phyloP scores from a whole-genome alignment of 1,140 invertebrate genomes.

The Galleria mellonella region DNA sequence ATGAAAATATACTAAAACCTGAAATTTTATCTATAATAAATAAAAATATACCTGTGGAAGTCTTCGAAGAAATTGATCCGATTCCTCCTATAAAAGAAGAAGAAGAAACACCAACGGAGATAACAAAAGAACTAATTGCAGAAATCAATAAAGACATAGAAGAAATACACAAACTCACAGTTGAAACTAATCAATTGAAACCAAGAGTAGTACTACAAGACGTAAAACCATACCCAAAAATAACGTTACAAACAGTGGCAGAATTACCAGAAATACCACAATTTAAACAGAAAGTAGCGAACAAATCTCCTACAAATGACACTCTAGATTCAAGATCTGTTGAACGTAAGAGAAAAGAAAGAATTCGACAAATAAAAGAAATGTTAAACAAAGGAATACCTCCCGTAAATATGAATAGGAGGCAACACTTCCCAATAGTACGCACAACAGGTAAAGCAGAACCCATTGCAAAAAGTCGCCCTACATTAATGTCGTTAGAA shows the following conservation, averaged over 20 bases:
- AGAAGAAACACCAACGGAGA: conserved; percentile 50
- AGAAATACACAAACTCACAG: conserved; percentile 70
- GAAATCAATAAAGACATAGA: conserved; percentile 73
- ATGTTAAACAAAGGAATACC: conserved; percentile 74
- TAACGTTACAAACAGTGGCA: conserved; percentile 76
- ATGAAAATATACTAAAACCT: conserved; percentile 40
- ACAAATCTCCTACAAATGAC: conserved; percentile 47
- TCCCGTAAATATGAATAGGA: conserved; percentile 64
- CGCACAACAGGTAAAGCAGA: conserved; percentile 74
- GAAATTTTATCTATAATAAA: conserved; percentile 36
- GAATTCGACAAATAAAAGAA: conserved; percentile 81
- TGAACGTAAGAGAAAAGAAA: conserved; percentile 73
- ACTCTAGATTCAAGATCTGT: conserved; percentile 52
- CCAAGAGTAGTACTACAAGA: conserved; percentile 66
- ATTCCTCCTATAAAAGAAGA: conserved; percentile 63
- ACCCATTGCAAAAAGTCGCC: conserved; percentile 70
- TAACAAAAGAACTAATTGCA: conserved; percentile 60
- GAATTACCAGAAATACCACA: conserved; percentile 77
- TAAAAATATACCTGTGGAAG: conserved; percentile 39
- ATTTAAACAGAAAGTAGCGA: conserved; percentile 63
- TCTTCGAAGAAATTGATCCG: conserved; percentile 54
- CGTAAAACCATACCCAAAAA: conserved; percentile 72
- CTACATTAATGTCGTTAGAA: conserved; percentile 85
- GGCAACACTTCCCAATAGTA: conserved; percentile 79
- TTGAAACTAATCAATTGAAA: conserved; percentile 61